phyloP scores from a whole-genome alignment of 2,113 vertebrate genomes.

The Syngnathus floridae region DNA sequence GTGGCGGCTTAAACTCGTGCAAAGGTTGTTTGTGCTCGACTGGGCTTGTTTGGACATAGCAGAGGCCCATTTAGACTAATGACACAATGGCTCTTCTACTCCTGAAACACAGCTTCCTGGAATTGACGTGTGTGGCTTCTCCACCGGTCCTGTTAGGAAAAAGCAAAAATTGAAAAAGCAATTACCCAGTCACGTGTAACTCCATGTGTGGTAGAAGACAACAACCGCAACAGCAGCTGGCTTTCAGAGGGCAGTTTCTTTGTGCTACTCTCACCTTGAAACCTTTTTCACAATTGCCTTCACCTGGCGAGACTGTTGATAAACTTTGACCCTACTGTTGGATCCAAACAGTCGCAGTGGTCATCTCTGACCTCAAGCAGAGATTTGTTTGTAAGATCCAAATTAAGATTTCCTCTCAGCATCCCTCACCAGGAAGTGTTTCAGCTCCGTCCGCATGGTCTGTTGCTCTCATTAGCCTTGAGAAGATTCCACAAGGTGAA shows the following conservation, averaged over 20 bases:
- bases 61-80: conserved; percentile 45
- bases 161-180: conserved; percentile 57
- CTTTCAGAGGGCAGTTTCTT: conserved; percentile 11
- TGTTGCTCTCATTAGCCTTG: conserved; percentile 43
- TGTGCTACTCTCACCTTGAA: conserved; percentile 22
- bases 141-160: conserved; percentile 49
- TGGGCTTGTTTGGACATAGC: conserved; percentile 7
- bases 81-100: conserved; percentile 27
- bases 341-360: conserved; percentile 16
- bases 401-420: conserved; percentile 19
- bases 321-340: conserved; percentile 6
- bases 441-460: conserved; percentile 25
- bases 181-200: conserved; percentile 33
- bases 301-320: conserved; percentile 26
- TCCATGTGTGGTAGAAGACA: conserved; percentile 9
- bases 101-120: conserved; percentile 20
- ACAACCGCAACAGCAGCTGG: conserved; percentile 18
- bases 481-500: conserved; percentile 17
- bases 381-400: not conserved
- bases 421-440: conserved; percentile 22
- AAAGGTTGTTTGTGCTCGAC: conserved; percentile 1
- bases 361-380: conserved; percentile 10
- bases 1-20: conserved; percentile 4
- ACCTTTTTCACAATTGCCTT: conserved; percentile 34
- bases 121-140: conserved; percentile 22